A percentile compares a stretch with the other conserved stretches of the same genome.
Evolutionary conservation across 2,113 vertebrate genomes (phyloP).

Genomic region (Tragelaphus strepsiceros): DNA sequence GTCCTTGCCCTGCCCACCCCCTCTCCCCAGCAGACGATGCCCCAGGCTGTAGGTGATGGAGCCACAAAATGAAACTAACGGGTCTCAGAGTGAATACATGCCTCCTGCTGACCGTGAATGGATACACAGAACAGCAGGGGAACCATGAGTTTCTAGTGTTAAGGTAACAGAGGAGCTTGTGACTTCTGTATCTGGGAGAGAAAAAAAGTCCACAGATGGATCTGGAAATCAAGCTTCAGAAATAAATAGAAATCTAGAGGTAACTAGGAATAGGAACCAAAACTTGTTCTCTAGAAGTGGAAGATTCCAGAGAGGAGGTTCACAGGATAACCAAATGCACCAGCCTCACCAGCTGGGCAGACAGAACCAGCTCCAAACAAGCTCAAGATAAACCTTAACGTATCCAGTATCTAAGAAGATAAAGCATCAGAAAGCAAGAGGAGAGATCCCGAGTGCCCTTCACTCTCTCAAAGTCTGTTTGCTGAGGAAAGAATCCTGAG

Average conservation of each 20-base stretch:
- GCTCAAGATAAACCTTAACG: too few relatives aligned
- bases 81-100: not conserved
- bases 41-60: not conserved
- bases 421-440: not conserved
- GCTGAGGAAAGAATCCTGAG: not conserved
- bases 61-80: not conserved
- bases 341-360: not conserved
- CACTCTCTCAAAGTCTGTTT: not conserved
- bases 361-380: not conserved
- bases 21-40: not conserved
- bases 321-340: not conserved
- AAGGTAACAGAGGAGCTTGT: not conserved
- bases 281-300: slow-evolving; percentile 26
- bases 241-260: not conserved
- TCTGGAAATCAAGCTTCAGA: not conserved
- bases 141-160: not conserved
- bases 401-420: not conserved
- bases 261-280: not conserved
- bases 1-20: fast-evolving
- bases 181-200: not conserved
- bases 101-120: not conserved
- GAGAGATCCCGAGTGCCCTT: not conserved
- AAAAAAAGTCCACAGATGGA: not conserved
- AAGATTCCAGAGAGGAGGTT: slow-evolving; percentile 46
- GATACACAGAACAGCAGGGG: not conserved